phyloP scores from a whole-genome alignment of 2,113 vertebrate species.

The Gila orcuttii region DNA sequence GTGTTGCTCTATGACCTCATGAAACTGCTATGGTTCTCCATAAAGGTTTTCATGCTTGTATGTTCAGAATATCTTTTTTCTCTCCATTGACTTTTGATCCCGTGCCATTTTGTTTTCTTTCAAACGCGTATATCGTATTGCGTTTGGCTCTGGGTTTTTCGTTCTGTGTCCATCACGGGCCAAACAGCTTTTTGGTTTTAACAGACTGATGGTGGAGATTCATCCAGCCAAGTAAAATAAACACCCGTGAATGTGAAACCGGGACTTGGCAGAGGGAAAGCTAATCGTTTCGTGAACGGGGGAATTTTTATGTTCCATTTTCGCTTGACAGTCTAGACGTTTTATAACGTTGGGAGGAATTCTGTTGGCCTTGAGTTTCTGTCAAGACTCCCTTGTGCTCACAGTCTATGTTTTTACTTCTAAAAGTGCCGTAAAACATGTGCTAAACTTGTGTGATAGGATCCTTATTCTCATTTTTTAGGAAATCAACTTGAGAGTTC shows the following conservation, averaged over 20 bases:
- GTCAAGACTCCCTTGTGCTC: slow-evolving; percentile 49
- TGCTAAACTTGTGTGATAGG: slow-evolving; percentile 15
- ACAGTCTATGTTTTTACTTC: slow-evolving; percentile 5
- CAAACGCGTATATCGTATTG: slow-evolving; percentile 44
- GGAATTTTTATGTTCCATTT: slow-evolving; percentile 73
- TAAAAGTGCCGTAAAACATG: slow-evolving; percentile 37
- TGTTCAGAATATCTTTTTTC: slow-evolving; percentile 3
- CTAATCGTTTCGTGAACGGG: slow-evolving; percentile 64
- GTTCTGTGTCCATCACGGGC: slow-evolving; percentile 31
- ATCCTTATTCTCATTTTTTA: slow-evolving; percentile 7
- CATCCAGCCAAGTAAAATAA: slow-evolving; percentile 76
- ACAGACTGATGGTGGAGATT: slow-evolving; percentile 70
- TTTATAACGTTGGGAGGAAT: slow-evolving; percentile 71
- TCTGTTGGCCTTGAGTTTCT: slow-evolving; percentile 59
- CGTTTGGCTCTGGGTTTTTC: slow-evolving; percentile 35
- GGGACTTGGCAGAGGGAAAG: slow-evolving; percentile 70
- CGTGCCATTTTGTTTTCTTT: slow-evolving; percentile 22
- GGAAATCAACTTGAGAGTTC: not conserved
- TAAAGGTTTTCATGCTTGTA: slow-evolving; percentile 17
- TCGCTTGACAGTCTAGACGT: slow-evolving; percentile 73
- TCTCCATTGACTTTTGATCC: slow-evolving; percentile 53
- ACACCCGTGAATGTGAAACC: slow-evolving; percentile 71
- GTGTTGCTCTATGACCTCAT: slow-evolving; percentile 40
- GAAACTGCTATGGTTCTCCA: slow-evolving; percentile 21
- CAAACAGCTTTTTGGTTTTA: slow-evolving; percentile 56